These are phyloP conservation scores for Synergus umbraculus DNA, from an alignment of 2,888 invertebrate species.

Conservation along the genomic window DNA sequence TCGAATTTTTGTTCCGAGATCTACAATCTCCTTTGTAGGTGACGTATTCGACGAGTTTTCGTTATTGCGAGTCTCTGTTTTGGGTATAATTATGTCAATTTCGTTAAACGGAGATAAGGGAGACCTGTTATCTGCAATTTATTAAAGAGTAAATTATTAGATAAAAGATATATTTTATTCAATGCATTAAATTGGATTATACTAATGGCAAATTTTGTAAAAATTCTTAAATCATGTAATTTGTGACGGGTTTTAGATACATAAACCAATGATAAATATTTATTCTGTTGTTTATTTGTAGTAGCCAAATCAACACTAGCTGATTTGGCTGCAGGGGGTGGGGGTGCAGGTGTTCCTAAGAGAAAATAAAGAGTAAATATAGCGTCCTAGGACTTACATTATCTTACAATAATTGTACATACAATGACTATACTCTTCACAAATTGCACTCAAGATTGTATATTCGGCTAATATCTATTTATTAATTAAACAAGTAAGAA, in stretches of 20 bases:
- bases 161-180: neutral
- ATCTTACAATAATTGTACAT: too few species aligned
- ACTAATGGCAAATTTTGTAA: neutral
- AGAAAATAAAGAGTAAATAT: too few species aligned
- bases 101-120: constrained; percentile 20
- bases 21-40: neutral
- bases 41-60: constrained; percentile 2
- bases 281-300: too few species aligned
- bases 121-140: neutral
- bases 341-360: too few species aligned
- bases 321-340: too few species aligned
- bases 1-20: constrained; percentile 74
- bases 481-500: neutral
- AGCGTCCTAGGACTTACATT: too few species aligned
- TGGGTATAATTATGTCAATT: constrained; percentile 16
- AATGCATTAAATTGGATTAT: neutral
- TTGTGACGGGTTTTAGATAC: too few species aligned
- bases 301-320: too few species aligned
- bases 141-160: neutral
- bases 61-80: constrained; percentile 2
- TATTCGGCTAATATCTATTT: neutral
- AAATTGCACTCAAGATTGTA: neutral
- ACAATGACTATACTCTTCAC: too few species aligned
- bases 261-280: too few species aligned
- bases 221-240: neutral